Base-by-base conservation (phyloP, 2,113 vertebrate species). In the Typhlomys cinereus region DNA sequence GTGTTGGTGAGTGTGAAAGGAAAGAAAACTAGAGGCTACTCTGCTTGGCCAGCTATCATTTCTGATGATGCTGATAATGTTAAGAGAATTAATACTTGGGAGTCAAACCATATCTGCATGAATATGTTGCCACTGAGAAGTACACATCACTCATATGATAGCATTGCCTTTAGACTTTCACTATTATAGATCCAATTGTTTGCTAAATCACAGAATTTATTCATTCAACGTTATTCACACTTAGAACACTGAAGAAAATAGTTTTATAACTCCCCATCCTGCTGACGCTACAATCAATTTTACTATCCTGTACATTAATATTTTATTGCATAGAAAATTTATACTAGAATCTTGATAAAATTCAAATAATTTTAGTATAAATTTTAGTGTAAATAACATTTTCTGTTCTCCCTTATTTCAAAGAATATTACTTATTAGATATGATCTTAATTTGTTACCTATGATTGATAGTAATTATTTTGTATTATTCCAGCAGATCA, bases 401-500 rank as follows among this genome's bases (percentile, higher is more conserved):
- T 94, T 73, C 59, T 39, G 6, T 46, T 89, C 66, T 71, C 13
- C 8, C 12, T 64, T 74, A 82, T 31, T 91, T 91, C 52, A 85
- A 17, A 95, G 48, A 92, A 64, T 39, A 93, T 52, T 80, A 69
- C 39, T 73, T 75, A 85, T 67, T 73, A 85, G 85, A 67, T 27
- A 36, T 74, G 48, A 64, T 64, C 20, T 52, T 27, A 70, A 39
- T 52, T 31, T 93, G 4, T 62, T 82, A 18, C 14, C 36, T 62
- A 4, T 80, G 46, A 3, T 31, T 46, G 66, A 41, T 46, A 93
- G 8, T 57, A 87, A 50, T 88, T 75, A 52, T 62, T 84, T 93
- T 69, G 10, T 48, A 52, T 83, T 95, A 39, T 36, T 67, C 20
- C 27, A 61, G 6, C 66, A 15, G 70, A 59, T 8, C 62, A 18